Evolutionary conservation across 2,113 vertebrate genomes (phyloP), one percentile per base, ranked within the genome.

Genomic region (Hyla sarda): DNA sequence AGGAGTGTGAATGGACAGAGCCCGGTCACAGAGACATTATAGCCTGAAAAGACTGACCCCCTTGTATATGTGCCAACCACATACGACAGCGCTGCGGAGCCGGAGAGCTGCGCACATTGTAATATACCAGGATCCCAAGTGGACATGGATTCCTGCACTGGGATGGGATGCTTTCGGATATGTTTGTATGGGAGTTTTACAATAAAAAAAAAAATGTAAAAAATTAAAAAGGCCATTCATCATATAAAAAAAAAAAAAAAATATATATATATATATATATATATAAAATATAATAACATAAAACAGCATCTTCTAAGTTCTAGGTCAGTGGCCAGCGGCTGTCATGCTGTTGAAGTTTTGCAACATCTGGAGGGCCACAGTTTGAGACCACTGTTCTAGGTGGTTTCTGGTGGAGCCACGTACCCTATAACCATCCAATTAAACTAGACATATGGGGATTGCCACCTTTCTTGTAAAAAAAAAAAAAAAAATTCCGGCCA

Each of bases 121-220:
- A 65, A 81, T 81, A 47, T 65, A 60, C 56, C 10, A 41, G 23
- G 7, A 78, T 58, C 52, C 52, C 76, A 78, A 19, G 34, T n/a
- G 52, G 25, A 37, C 50, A 6, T n/a, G 21, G 11, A 21, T 58
- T 78, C 52, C 48, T 21, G 30, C n/a, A 58, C 28, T 37, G 9
- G 76, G 50, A 79, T 21, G 54, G 11, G 54, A 56, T 60, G 19
- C 19, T 60, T 32, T 7, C 8, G 52, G 56, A 60, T 79, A 30
- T 62, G 19, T 65, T 81, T 47, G 16, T 77, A 52, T 58, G 50
- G 58, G 37, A 62, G 25, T 65, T 47, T 81, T 81, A 65, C 58
- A 62, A 45, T 81, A 80, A 80, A 34, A 60, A 16, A 14, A 37
- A 79, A 48, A 75, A n/a, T n/a, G n/a, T 41, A 41, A 41, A 41